phyloP scores from a whole-genome alignment of 2,113 vertebrate species.

The Oreotrochilus melanogaster region DNA sequence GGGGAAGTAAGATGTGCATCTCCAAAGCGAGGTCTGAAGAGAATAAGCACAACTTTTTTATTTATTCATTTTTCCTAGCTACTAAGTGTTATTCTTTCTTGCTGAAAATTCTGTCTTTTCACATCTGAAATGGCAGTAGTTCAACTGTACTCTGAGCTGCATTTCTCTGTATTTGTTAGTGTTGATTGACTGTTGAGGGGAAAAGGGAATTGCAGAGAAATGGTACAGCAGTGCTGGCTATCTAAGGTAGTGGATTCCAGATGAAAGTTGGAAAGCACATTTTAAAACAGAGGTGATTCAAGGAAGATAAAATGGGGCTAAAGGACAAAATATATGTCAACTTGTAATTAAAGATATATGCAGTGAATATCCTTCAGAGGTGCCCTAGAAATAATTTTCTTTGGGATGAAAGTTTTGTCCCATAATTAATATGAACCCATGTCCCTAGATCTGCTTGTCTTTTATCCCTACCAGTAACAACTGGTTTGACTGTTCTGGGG shows the following conservation, averaged over 20 bases:
- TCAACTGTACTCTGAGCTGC: not conserved
- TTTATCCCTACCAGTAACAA: not conserved
- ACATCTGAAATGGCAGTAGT: not conserved
- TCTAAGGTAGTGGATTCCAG: not conserved
- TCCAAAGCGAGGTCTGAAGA: not conserved
- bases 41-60: not conserved
- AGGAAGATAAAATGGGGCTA: not conserved
- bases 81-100: not conserved
- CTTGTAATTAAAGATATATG: not conserved
- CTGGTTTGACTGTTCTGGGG: not conserved
- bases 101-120: not conserved
- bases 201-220: not conserved
- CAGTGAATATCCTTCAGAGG: not conserved
- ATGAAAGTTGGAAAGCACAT: not conserved
- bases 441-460: not conserved
- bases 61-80: not conserved
- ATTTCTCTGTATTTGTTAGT: not conserved
- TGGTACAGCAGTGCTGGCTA: not conserved
- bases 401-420: not conserved
- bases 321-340: not conserved
- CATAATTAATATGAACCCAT: not conserved
- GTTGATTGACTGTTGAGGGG: conserved; percentile 17
- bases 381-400: not conserved
- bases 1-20: not conserved
- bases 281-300: conserved; percentile 11